phyloP scores from a whole-genome alignment of 2,888 invertebrate genomes.

The Yponomeuta malinellus region DNA sequence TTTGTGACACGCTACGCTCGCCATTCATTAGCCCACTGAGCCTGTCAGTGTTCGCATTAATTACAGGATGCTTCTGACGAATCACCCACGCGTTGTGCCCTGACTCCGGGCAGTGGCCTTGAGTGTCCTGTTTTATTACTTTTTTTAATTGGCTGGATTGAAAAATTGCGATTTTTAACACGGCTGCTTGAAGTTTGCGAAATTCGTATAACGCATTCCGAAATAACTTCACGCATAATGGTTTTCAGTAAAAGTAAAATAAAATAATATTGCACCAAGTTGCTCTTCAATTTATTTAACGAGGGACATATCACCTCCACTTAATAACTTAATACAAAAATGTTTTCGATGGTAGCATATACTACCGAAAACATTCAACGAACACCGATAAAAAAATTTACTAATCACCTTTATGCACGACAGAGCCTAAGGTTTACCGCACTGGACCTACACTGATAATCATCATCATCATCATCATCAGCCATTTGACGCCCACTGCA shows the following conservation, averaged over 20 bases:
- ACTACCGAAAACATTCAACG: background rate
- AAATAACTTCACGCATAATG: background rate
- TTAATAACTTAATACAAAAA: no score
- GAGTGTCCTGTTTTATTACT: background rate
- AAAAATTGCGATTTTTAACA: background rate
- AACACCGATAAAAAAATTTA: background rate
- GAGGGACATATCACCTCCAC: background rate
- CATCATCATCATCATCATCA: no score
- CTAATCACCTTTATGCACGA: slow-evolving; percentile 28
- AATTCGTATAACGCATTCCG: background rate
- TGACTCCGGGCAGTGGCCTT: background rate
- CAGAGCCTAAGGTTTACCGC: slow-evolving; percentile 36
- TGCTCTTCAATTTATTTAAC: background rate
- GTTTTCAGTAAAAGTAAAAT: background rate
- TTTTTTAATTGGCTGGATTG: background rate
- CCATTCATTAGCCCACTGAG: slow-evolving; percentile 61
- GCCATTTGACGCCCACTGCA: no score
- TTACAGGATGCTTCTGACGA: slow-evolving; percentile 58
- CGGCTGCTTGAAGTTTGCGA: background rate
- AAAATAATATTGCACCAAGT: background rate
- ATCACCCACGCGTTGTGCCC: slow-evolving; percentile 37
- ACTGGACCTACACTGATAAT: slow-evolving; percentile 55
- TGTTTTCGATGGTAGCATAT: no score
- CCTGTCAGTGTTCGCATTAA: slow-evolving; percentile 61
- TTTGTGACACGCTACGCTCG: slow-evolving; percentile 61